Evolutionary conservation across 23 tunicate genomes (phyloP).

Genomic region (Clavelina lepadiformis): DNA sequence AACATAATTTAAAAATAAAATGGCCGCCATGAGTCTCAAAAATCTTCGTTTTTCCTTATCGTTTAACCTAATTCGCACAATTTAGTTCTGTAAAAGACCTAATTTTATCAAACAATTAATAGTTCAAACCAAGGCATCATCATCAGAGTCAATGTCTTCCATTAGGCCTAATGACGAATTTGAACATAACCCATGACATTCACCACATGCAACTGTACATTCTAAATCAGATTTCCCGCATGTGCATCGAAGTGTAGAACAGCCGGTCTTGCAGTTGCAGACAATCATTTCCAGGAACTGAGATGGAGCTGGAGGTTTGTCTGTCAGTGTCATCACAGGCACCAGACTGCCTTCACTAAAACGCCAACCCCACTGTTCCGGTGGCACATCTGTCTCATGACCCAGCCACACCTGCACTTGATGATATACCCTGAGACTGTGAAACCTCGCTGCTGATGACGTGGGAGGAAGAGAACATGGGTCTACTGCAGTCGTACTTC

Average conservation of each 20-base stretch:
- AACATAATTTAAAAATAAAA: no score
- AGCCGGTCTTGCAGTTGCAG: constrained; percentile 1
- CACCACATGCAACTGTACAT: no score
- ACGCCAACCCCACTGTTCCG: constrained; percentile 13
- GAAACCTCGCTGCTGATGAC: constrained; percentile 1
- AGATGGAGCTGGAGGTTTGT: constrained; percentile 1
- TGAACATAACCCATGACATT: no score
- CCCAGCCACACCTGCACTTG: constrained; percentile 1
- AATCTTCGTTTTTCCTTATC: no score
- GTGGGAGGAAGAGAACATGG: constrained; percentile 1
- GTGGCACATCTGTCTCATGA: constrained; percentile 7
- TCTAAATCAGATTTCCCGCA: no score
- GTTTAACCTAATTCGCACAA: no score
- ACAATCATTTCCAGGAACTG: constrained; percentile 2
- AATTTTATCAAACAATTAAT: no score
- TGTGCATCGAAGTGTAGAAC: constrained; percentile 5
- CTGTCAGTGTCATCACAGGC: constrained; percentile 7
- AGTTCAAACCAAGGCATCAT: no score
- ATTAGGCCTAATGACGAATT: no score
- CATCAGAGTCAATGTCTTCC: no score
- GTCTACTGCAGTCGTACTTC: not conserved
- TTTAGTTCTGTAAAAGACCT: no score
- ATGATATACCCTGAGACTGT: constrained; percentile 8
- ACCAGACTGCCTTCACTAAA: constrained; percentile 12
- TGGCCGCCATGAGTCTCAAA: no score